Evolutionary conservation across 2,113 vertebrate genomes (phyloP), one percentile per base, ranked within the genome.

Genomic region (Anarrhichthys ocellatus): DNA sequence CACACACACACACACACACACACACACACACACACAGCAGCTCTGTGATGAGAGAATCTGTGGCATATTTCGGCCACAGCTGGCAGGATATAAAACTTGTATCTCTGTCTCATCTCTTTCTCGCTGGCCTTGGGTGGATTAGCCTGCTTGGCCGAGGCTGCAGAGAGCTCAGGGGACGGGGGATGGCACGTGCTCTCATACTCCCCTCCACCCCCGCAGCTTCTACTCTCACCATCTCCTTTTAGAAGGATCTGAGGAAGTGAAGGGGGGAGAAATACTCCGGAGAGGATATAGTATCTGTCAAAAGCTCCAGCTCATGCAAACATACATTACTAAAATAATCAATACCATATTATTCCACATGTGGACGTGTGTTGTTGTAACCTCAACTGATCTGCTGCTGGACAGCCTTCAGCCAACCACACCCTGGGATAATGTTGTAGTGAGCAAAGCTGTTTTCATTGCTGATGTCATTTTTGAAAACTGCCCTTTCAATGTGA

Each of bases 391-490:
- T 83, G 86, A 88, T 83, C 82, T 81, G 78, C 1, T 18, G 9
- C 62, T 46, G 38, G 67, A 66, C 36, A 3, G 76, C 44, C 62
- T 29, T 24, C 76, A 66, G 67, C 71, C 69, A 11, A 73, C 88
- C 91, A 65, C 89, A 77, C 87, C 85, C 83, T 52, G 58, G 52
- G 82, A 74, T 91, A 79, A 74, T 81, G 66, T 75, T 15, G 22
- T 82, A 70, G 73, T 27, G 76, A 84, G 79, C 27, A 56, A 72
- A 84, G 65, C 42, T 80, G 77, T 87, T 90, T 91, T 85, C 83
- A 80, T 64, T 86, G 91, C 83, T 88, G 86, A 90, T 85, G 89
- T 89, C 89, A 91, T 78, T 84, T 86, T 63, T 56, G 9, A 88
- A 87, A 87, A 76, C 66, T 72, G 66, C 69, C 67, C 32, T 13